Conservation (phyloP, 2,888 invertebrate genomes). For the Theretra japonica region DNA sequence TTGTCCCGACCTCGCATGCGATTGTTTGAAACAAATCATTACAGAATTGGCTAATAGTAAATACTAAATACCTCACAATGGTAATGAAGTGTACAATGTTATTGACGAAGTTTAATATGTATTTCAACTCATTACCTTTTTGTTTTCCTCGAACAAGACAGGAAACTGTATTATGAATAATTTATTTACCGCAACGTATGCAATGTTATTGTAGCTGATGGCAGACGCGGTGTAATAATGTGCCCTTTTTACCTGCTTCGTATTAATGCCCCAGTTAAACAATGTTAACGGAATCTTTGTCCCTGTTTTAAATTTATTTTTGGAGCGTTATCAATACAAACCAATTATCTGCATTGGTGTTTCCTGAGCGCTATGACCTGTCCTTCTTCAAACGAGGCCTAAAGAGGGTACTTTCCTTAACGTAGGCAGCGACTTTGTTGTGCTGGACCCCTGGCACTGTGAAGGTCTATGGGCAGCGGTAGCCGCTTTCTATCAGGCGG, state of each 20-base stretch:
- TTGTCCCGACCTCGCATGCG: not conserved
- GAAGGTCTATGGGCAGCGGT: no score
- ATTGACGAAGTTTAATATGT: not conserved
- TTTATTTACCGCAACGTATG: conserved; percentile 9
- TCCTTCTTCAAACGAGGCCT: no score
- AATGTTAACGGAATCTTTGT: not conserved
- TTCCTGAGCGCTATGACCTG: no score
- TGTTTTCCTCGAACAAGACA: conserved; percentile 9
- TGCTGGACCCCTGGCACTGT: no score
- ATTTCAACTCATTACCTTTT: conserved; percentile 17
- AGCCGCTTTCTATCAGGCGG: no score
- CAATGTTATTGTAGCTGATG: conserved; percentile 12
- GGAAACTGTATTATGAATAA: conserved; percentile 18
- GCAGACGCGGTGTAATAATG: not conserved
- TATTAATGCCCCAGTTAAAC: not conserved
- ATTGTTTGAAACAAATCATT: no score
- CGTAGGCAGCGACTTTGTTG: no score
- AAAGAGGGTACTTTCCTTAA: no score
- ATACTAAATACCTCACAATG: not conserved
- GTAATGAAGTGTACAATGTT: not conserved
- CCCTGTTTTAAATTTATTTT: not conserved
- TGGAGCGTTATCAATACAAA: not conserved
- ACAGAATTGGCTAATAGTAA: not conserved
- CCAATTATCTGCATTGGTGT: no score
- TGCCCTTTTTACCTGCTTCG: not conserved